Conservation (phyloP, 2,113 vertebrate species). For the Oplegnathus fasciatus region DNA sequence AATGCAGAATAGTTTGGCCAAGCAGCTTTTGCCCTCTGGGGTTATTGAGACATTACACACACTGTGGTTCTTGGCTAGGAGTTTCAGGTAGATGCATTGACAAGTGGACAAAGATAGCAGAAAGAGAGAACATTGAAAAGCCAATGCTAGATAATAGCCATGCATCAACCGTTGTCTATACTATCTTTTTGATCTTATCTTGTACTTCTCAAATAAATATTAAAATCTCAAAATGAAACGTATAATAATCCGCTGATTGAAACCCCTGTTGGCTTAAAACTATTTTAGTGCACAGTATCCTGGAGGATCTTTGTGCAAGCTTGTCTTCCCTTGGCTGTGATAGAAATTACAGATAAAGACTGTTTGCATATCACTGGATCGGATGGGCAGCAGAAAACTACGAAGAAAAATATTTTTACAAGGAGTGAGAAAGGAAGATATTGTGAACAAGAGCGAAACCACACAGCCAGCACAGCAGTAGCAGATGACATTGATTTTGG, state of each 20-base stretch:
- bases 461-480: conserved; percentile 46
- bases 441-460: conserved; percentile 35
- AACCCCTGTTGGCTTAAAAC: neutral
- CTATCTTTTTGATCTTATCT: neutral
- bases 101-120: conserved; percentile 56
- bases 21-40: neutral
- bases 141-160: conserved; percentile 49
- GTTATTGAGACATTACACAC: conserved; percentile 52
- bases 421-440: conserved; percentile 38
- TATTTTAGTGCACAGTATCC: neutral
- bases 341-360: conserved; percentile 31
- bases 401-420: conserved; percentile 47
- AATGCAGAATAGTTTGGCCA: conserved; percentile 7
- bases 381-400: conserved; percentile 12
- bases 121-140: conserved; percentile 34
- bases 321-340: neutral
- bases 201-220: conserved; percentile 9
- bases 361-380: neutral
- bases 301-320: neutral
- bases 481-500: conserved; percentile 84
- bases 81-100: conserved; percentile 51
- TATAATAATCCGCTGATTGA: neutral
- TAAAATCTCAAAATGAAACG: neutral
- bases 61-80: conserved; percentile 30
- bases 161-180: conserved; percentile 29